phyloP scores from a whole-genome alignment of 1,140 invertebrate genomes.

The Condylostylus longicornis region DNA sequence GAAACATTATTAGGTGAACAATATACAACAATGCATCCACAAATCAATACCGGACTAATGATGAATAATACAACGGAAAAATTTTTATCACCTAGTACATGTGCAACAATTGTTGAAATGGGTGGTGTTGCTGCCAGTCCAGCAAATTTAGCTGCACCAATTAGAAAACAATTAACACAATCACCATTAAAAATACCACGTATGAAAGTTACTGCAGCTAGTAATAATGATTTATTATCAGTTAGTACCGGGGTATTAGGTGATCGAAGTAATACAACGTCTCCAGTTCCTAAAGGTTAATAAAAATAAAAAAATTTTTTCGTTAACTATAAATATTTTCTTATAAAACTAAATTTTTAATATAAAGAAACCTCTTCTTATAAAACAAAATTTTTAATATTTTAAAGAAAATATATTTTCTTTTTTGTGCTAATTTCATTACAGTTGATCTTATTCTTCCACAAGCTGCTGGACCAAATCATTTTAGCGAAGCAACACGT shows the following conservation, averaged over 20 bases:
- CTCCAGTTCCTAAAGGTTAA: not conserved
- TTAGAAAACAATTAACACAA: not conserved
- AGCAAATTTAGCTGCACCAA: not conserved
- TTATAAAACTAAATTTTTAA: too few species aligned
- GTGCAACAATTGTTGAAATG: constrained; percentile 1
- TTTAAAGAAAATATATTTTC: too few species aligned
- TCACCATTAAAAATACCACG: not conserved
- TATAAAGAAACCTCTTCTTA: too few species aligned
- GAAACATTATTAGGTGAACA: not conserved
- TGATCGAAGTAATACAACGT: not conserved
- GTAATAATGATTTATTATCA: too few species aligned
- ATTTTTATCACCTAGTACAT: not conserved
- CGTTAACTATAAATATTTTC: too few species aligned
- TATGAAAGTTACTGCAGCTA: not conserved
- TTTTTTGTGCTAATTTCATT: too few species aligned
- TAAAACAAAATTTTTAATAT: too few species aligned
- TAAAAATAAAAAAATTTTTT: too few species aligned
- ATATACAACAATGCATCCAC: too few species aligned
- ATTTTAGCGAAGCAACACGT: constrained; percentile 35
- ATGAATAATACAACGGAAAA: not conserved
- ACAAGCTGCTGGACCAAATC: constrained; percentile 17
- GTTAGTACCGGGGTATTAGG: too few species aligned
- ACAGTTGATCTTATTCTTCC: not conserved
- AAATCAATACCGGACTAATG: not conserved
- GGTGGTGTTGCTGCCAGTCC: not conserved